A percentile compares a stretch with the other conserved stretches of the same genome.
phyloP scores from a whole-genome alignment of 1,140 invertebrate genomes.

The Ectropis grisescens region DNA sequence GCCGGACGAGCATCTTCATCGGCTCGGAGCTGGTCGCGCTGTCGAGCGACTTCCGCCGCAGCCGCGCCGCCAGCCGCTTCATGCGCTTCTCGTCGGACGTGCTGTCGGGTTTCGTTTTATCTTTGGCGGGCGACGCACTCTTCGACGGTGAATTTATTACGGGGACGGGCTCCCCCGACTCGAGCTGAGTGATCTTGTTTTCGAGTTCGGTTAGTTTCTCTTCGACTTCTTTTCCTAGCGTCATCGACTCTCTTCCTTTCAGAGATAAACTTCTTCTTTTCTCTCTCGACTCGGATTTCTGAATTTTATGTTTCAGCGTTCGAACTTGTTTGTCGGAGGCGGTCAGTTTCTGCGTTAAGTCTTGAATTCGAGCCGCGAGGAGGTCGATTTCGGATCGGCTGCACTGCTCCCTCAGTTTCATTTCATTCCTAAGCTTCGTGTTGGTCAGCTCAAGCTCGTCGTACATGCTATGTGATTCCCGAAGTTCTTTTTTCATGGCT shows the following conservation, averaged over 20 bases:
- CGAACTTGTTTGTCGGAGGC: slow-evolving; percentile 87
- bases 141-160: slow-evolving; percentile 67
- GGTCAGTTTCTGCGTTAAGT: slow-evolving; percentile 84
- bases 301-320: slow-evolving; percentile 82
- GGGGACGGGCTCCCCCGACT: slow-evolving; percentile 60
- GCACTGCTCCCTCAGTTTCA: slow-evolving; percentile 76
- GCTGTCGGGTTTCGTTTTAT: slow-evolving; percentile 66
- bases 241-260: slow-evolving; percentile 84
- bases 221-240: slow-evolving; percentile 85
- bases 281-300: slow-evolving; percentile 82
- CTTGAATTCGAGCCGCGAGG: slow-evolving; percentile 87
- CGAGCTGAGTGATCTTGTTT: slow-evolving; percentile 78
- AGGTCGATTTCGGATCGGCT: slow-evolving; percentile 81
- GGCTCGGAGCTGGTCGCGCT: slow-evolving; percentile 82
- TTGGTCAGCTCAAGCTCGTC: slow-evolving; percentile 85
- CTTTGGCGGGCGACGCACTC: slow-evolving; percentile 61
- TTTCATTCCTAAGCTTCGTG: slow-evolving; percentile 80
- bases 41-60: slow-evolving; percentile 81
- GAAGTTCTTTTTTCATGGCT: slow-evolving; percentile 84
- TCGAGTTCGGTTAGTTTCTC: slow-evolving; percentile 85
- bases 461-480: slow-evolving; percentile 83
- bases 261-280: slow-evolving; percentile 84
- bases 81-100: slow-evolving; percentile 68
- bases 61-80: slow-evolving; percentile 62
- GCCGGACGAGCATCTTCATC: slow-evolving; percentile 81